Percentiles rank a stretch among this genome's conserved stretches.
These are phyloP conservation scores for Anguilla japonica DNA, from an alignment of 2,113 vertebrate species.

Conservation along the genomic window DNA sequence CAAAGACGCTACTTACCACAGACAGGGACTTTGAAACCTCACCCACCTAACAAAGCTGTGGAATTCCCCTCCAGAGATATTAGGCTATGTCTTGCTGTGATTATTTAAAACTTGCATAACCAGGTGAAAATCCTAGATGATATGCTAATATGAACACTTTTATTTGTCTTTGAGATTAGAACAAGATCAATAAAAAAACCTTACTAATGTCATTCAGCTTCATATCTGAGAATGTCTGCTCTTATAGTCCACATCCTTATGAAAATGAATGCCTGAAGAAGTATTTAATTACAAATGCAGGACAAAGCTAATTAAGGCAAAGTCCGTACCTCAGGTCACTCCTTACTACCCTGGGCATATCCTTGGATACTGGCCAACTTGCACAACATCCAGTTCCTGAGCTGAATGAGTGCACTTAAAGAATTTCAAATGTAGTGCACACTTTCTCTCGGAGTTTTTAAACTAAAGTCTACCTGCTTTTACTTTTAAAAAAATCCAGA, in stretches of 20 bases:
- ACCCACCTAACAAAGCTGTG: neutral
- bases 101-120: neutral
- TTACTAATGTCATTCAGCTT: neutral
- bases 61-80: neutral
- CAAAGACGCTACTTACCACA: no score
- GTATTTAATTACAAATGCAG: neutral
- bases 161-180: neutral
- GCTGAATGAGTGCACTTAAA: neutral
- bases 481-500: neutral
- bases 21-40: conserved; percentile 31
- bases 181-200: neutral
- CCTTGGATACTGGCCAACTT: neutral
- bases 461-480: neutral
- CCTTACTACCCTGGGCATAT: neutral
- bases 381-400: neutral
- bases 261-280: neutral
- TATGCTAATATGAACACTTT: neutral
- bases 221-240: neutral
- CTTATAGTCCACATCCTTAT: neutral
- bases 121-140: neutral
- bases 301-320: neutral
- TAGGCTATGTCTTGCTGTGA: neutral
- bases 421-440: neutral
- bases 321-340: neutral
- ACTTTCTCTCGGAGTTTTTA: neutral